A percentile compares a stretch with the other conserved stretches of the same genome.
These are phyloP conservation scores for Troglohyphantes excavatus DNA, from an alignment of 2,888 invertebrate species.

Conservation along the genomic window DNA sequence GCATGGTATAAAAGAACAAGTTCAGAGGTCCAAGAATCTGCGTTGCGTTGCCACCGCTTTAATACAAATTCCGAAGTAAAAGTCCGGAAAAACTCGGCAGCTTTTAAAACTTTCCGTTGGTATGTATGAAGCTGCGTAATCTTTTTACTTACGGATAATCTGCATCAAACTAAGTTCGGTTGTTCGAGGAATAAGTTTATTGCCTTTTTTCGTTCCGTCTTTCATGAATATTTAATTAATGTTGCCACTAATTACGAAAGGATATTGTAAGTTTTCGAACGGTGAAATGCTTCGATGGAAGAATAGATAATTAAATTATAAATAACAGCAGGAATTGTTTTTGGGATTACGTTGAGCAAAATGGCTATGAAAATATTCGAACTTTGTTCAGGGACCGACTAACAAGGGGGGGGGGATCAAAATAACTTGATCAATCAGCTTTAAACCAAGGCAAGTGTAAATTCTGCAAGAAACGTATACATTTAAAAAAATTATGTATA, in stretches of 20 bases:
- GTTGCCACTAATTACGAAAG: conserved; percentile 51
- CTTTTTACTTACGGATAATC: conserved; percentile 49
- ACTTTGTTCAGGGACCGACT: no score
- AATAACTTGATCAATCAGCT: no score
- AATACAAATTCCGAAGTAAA: conserved; percentile 38
- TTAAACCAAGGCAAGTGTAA: no score
- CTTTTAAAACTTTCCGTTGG: conserved; percentile 52
- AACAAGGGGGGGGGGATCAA: no score
- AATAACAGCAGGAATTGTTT: conserved; percentile 7
- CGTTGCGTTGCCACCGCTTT: neutral
- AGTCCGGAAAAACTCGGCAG: conserved; percentile 22
- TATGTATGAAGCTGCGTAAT: conserved; percentile 36
- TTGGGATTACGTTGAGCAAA: no score
- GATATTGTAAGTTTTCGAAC: conserved; percentile 45
- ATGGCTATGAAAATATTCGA: no score
- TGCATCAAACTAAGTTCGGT: conserved; percentile 7
- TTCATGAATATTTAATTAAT: conserved; percentile 62
- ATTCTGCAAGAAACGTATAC: no score
- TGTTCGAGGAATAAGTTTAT: conserved; percentile 40
- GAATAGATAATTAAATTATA: neutral
- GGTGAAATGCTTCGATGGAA: neutral
- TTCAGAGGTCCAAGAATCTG: conserved; percentile 1
- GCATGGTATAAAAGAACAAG: conserved; percentile 23
- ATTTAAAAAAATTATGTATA: no score
- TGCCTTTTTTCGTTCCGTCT: conserved; percentile 30